Evolutionary conservation across 1,140 invertebrate species (phyloP), one percentile per base, ranked within the genome.

Genomic region (Lineus longissimus): DNA sequence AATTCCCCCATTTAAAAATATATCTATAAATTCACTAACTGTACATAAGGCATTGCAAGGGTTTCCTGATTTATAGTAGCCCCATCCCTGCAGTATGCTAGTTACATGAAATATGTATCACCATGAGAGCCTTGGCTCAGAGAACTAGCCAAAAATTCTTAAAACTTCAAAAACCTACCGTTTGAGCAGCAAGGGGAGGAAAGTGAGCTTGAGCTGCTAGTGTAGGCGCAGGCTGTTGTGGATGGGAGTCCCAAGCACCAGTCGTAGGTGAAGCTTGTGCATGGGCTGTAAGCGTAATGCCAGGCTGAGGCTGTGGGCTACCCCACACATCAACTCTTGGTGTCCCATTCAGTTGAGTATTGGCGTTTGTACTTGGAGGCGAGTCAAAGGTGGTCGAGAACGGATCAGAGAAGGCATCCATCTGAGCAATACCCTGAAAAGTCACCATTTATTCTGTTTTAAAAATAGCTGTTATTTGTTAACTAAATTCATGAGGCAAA

Each of bases 401-500:
- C 2, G 70, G 29, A 22, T 62, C 61, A 47, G 70, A 71, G 47
- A 73, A 68, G 31, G 71, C 73, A 55, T 76, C 70, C 47, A 82
- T 75, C 67, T 82, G 81, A 55, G 81, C 67, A 41, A 81, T 77
- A 23, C 77, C 77, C 74, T 80, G 55, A 19, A 68, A 67, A 51
- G 25, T 33, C 22, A n/a, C 25, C 36, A 58, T 9, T 55, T 17
- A 36, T 31, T 22, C 22, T 11, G 30, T n/a, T 19, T 25, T 40
- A 25, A 54, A 36, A 27, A 25, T 17, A n/a, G n/a, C n/a, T n/a
- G n/a, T n/a, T n/a, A n/a, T n/a, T n/a, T n/a, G n/a, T n/a, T n/a
- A n/a, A n/a, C n/a, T n/a, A n/a, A n/a, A n/a, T n/a, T n/a, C n/a
- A n/a, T n/a, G n/a, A n/a, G n/a, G n/a, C n/a, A n/a, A n/a, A n/a